Evolutionary conservation across 2,888 invertebrate genomes (phyloP).

Genomic region (Argyresthia goedartella): DNA sequence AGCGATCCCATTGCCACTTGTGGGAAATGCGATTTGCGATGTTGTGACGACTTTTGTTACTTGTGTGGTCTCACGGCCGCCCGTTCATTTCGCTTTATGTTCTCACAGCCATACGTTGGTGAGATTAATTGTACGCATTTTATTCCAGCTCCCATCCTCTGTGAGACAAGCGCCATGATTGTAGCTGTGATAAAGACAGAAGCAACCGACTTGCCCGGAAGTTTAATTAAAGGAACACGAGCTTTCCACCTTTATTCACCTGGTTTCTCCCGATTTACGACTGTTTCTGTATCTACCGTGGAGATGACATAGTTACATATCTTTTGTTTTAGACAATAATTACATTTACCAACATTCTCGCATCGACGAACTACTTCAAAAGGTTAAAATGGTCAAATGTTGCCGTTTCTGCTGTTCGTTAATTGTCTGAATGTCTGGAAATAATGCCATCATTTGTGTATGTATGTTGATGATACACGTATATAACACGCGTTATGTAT

Average conservation of each 20-base stretch:
- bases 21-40: conserved; percentile 47
- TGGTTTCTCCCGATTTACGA: too few species aligned
- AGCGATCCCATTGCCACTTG: conserved; percentile 36
- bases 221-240: conserved; percentile 1
- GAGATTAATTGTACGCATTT: conserved; percentile 45
- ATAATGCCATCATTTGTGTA: too few species aligned
- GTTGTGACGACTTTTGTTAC: conserved; percentile 21
- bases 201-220: conserved; percentile 15
- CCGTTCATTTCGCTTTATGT: conserved; percentile 36
- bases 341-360: too few species aligned
- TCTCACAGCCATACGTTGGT: conserved; percentile 42
- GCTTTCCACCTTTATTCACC: not conserved
- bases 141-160: conserved; percentile 24
- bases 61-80: conserved; percentile 37
- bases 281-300: too few species aligned
- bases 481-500: too few species aligned
- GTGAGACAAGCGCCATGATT: conserved; percentile 24
- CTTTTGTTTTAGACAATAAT: too few species aligned
- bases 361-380: too few species aligned
- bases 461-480: too few species aligned
- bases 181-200: conserved; percentile 27
- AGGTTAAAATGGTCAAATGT: too few species aligned
- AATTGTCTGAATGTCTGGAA: too few species aligned
- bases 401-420: too few species aligned
- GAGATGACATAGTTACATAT: too few species aligned